Evolutionary conservation across 2,888 invertebrate genomes (phyloP).

Genomic region (Apotomis betuletana): DNA sequence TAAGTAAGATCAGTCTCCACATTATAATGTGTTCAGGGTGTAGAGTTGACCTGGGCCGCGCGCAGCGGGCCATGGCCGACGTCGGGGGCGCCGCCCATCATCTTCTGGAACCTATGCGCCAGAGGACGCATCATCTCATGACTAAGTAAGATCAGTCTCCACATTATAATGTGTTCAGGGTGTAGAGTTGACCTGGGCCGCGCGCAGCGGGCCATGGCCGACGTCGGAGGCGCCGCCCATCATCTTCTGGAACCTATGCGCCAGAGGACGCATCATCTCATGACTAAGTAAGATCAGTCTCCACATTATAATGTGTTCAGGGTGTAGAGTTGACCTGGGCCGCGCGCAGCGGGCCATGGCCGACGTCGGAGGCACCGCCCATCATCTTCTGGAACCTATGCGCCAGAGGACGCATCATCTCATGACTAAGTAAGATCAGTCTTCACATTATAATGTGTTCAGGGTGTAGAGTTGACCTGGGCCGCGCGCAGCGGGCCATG

Average conservation of each 20-base stretch:
- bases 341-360: constrained; percentile 88
- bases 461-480: constrained; percentile 75
- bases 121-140: constrained; percentile 85
- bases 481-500: constrained; percentile 87
- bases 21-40: too few relatives aligned
- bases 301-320: too few relatives aligned
- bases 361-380: constrained; percentile 83
- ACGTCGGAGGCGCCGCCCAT: constrained; percentile 81
- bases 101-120: constrained; percentile 84
- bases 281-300: constrained; percentile 80
- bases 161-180: too few relatives aligned
- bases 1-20: constrained; percentile 68
- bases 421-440: constrained; percentile 82
- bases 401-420: constrained; percentile 85
- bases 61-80: constrained; percentile 90
- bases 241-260: constrained; percentile 85
- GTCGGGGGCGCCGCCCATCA: constrained; percentile 79
- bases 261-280: constrained; percentile 85
- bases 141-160: constrained; percentile 74
- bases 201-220: constrained; percentile 89
- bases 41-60: constrained; percentile 82
- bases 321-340: constrained; percentile 78
- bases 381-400: constrained; percentile 84
- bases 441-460: too few relatives aligned
- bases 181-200: constrained; percentile 80